Base-by-base conservation (phyloP, 2,888 invertebrate species). In the Diplolepis rosae region DNA sequence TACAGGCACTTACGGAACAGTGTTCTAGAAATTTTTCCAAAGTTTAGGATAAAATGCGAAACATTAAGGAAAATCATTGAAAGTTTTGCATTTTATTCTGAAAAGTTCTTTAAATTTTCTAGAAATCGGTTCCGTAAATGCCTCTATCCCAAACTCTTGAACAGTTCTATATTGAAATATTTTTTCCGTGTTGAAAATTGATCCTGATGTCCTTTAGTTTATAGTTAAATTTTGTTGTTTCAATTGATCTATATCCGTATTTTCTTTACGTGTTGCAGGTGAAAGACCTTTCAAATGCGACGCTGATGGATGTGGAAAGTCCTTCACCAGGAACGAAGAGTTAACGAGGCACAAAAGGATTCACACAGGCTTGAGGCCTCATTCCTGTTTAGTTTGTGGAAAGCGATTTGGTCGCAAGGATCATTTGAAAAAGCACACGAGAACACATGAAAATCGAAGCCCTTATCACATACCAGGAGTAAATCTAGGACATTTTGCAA, bases 381-480 rank as follows among this genome's bases (percentile, higher is more conserved):
- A 94, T 87, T 93, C 95, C 0, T 98, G 98, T 85, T 90, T 92
- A 0, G 93, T 94, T 18, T 98, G 98, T 84, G 95, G 96, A 3
- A 98, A 98, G 90, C 92, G 95, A 75, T 98, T 98, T 86, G 98
- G 98, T 0, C 91, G 98, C 51, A 94, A 97, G 81, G 98, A 98
- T 87, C 98, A 98, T 87, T 90, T 98, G 71, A 97, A 97, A 89
- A 98, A 98, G 84, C 98, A 98, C 86, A 94, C 94, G 71, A 93
- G 95, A 83, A 98, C 97, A 0, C 98, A 98, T 65, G 87, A 85
- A 18, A 82, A 80, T 68, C 79, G 86, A 1, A 83, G 83, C 66
- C 77, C 80, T 15, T 83, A 78, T 68, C 72, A 75, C 4, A 70
- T 83, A 13, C 77, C 82, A 0, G 75, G 78, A 4, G 67, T 82